Evolutionary conservation across 2,113 vertebrate species (phyloP), one percentile per base, ranked within the genome.

Genomic region (Psilopsiagon aurifrons): DNA sequence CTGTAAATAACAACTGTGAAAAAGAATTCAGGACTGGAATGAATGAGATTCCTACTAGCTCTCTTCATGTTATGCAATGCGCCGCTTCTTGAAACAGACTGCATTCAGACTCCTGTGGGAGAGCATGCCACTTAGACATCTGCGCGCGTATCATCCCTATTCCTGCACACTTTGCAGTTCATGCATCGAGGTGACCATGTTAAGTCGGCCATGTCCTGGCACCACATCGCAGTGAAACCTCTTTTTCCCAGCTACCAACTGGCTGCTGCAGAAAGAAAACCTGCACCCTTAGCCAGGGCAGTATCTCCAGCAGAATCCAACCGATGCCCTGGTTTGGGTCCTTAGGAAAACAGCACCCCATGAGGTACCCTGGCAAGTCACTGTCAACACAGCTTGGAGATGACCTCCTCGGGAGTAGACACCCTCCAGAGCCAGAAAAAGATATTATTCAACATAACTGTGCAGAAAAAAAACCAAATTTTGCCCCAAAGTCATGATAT

Each of bases 1-100:
- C 55, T 94, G 94, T 92, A 96, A 96, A 96, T 95, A 95, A 78
- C 79, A 92, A 95, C 88, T 93, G 64, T 76, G 90, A 75, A 93
- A 87, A 93, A 88, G 49, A 94, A 93, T 94, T 95, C 83, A 86
- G 51, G 24, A 67, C 51, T 83, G 83, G n/a, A 91, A 88, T 94
- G 92, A 95, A 90, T 88, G 51, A 90, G 60, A 79, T 86, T 96
- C 60, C 76, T 83, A 70, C 41, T 46, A 94, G 64, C n/a, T 35
- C 70, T 74, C 76, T 83, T 81, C 64, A 29, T 54, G 37, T 57
- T 74, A 83, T 3, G 4, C 5, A 4, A 84, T 64, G 77, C 8
- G 5, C 15, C 83, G 63, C 85, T 88, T 62, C 79, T 93, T 70
- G 60, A 83, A 83, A 77, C n/a, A 70, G 59, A 3, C 44, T 86